These are phyloP conservation scores for Metopia argyrocephala DNA, from an alignment of 2,888 invertebrate species.

Conservation along the genomic window DNA sequence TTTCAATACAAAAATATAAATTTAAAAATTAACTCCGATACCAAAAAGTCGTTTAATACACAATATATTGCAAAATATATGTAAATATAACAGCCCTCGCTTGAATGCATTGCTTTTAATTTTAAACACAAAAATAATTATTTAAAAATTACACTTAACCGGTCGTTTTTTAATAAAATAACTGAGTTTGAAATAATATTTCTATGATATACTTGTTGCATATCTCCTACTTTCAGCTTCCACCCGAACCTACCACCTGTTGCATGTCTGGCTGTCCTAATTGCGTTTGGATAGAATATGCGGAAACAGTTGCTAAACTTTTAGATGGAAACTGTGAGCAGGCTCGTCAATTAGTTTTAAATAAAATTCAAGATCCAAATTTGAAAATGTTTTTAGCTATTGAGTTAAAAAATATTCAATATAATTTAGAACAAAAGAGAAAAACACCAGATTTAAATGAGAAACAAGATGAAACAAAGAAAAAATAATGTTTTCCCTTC, in stretches of 20 bases:
- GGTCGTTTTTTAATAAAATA: too few relatives aligned
- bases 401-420: slow-evolving; percentile 82
- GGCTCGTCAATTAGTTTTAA: slow-evolving; percentile 84
- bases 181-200: too few relatives aligned
- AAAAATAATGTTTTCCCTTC: not conserved
- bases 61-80: too few relatives aligned
- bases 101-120: too few relatives aligned
- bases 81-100: too few relatives aligned
- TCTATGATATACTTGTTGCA: too few relatives aligned
- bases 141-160: too few relatives aligned
- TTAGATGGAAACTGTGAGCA: slow-evolving; percentile 84
- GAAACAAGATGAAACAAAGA: not conserved
- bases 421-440: slow-evolving; percentile 25
- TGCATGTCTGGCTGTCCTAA: slow-evolving; percentile 95
- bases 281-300: slow-evolving; percentile 96
- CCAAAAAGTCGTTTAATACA: too few relatives aligned
- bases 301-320: slow-evolving; percentile 85
- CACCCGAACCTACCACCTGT: slow-evolving; percentile 86
- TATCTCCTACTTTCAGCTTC: slow-evolving; percentile 69
- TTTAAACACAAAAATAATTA: too few relatives aligned
- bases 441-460: not conserved
- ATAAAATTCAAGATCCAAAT: slow-evolving; percentile 88
- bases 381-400: slow-evolving; percentile 89
- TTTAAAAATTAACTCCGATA: too few relatives aligned
- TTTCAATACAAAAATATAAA: too few relatives aligned